Conservation (phyloP, 2,888 invertebrate species). For the Villa cingulata region DNA sequence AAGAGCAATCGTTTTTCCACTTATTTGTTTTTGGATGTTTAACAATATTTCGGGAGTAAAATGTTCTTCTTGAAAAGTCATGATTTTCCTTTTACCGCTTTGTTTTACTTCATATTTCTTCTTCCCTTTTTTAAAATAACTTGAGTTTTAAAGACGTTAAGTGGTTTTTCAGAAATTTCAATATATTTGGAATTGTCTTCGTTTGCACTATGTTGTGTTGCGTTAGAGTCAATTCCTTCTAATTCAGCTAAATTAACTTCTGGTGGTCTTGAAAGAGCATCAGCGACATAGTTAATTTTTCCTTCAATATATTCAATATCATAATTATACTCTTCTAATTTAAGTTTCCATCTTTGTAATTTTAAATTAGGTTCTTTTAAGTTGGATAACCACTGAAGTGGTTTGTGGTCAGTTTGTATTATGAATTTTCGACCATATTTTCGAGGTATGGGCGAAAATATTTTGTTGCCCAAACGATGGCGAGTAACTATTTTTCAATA, state of each 20-base stretch:
- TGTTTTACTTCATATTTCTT: background rate
- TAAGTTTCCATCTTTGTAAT: too few relatives aligned
- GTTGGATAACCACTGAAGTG: conserved; percentile 9
- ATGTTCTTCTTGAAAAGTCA: background rate
- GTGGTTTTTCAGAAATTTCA: conserved; percentile 8
- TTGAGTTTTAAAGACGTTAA: conserved; percentile 3
- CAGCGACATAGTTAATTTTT: conserved; percentile 1
- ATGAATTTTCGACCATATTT: conserved; percentile 7
- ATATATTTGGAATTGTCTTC: conserved; percentile 12
- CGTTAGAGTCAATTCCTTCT: conserved; percentile 3
- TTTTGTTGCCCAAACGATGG: conserved; percentile 4
- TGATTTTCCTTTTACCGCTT: conserved; percentile 3
- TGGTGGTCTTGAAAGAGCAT: conserved; percentile 6
- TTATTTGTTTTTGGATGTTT: conserved; percentile 3
- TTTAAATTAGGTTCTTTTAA: too few relatives aligned
- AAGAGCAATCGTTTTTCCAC: too few relatives aligned
- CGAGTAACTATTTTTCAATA: conserved; percentile 7
- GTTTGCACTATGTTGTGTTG: conserved; percentile 12
- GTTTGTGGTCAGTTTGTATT: conserved; percentile 8
- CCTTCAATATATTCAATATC: conserved; percentile 13
- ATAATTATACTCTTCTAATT: too few relatives aligned
- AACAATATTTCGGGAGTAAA: conserved; percentile 3
- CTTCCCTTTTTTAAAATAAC: background rate
- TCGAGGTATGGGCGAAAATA: conserved; percentile 8
- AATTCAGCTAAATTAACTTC: background rate